Base-by-base conservation (phyloP, 1,140 invertebrate species). In the Pseudachorutes palmiensis region DNA sequence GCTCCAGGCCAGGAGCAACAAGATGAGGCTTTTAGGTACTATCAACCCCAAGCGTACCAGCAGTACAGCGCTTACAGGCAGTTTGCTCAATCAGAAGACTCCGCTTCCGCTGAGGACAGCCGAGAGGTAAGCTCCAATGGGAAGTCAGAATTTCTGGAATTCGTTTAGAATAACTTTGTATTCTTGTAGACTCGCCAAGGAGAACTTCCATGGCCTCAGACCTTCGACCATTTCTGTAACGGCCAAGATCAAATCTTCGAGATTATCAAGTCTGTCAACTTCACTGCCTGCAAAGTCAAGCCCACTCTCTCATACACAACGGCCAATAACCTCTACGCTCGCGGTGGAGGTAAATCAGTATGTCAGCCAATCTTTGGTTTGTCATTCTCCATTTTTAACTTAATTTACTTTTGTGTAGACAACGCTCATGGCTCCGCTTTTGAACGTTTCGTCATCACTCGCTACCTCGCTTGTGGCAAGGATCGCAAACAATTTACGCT, bases 251-350 rank as follows among this genome's bases (percentile, higher is more conserved):
- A 74, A 67, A 68, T 75, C 66, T 75, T 74, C 66, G 70, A 75
- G 28, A 74, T 75, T 65, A 62, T 67, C 51, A 75, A 75, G 68
- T 63, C 67, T 48, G 64, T 71, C 60, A 75, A 75, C 66, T 75
- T 75, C 51, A 74, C 74, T 66, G 69, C 68, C 36, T 75, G 75
- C 64, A 65, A 45, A 16, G 60, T 71, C 19, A 70, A 72, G 57
- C 69, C 75, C 31, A 67, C 70, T 55, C 67, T 75, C 16, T 69
- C 69, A 48, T 65, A 70, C 66, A 36, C 63, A 28, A 49, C 66
- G n/a, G 62, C 70, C n/a, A 24, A 63, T 24, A 68, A 65, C 61
- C 31, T 68, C n/a, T 49, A 70, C 30, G 72, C 59, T 64, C 65
- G 70, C 31, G 65, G 66, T n/a, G 72, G 67, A 30, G 72, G 51